Percentiles rank a stretch among this genome's conserved stretches.
Evolutionary conservation across 2,797 vertebrate species (phyloP).

Genomic region (Apogon talboti): DNA sequence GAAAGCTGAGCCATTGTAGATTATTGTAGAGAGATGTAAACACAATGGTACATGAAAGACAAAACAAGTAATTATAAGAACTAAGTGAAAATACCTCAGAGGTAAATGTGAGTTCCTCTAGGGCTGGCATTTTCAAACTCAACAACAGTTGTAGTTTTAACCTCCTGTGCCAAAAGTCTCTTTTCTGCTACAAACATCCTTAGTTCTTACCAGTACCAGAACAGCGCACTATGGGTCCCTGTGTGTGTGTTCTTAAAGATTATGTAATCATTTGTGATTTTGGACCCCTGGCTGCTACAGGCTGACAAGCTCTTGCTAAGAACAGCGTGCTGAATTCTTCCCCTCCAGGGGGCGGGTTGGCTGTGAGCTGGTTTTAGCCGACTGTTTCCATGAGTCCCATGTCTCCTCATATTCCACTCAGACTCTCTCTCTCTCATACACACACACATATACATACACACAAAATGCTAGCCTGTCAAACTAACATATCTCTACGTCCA

Average conservation of each 20-base stretch:
- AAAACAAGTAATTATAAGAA: background rate
- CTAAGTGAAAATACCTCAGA: background rate
- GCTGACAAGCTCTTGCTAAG: slow-evolving; percentile 57
- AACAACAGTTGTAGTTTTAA: slow-evolving; percentile 9
- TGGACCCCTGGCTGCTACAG: slow-evolving; percentile 41
- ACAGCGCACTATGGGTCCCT: background rate
- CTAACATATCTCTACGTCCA: background rate
- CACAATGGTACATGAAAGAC: background rate
- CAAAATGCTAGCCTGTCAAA: slow-evolving; percentile 9
- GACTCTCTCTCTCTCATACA: slow-evolving; percentile 6
- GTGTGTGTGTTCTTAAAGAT: slow-evolving; percentile 33
- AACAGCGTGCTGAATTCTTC: slow-evolving; percentile 42
- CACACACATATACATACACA: slow-evolving; percentile 16
- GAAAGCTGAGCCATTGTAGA: background rate
- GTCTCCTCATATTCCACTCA: slow-evolving; percentile 61
- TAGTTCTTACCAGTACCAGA: slow-evolving; percentile 7
- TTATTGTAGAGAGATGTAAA: background rate
- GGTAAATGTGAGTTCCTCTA: slow-evolving; percentile 3
- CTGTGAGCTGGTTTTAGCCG: slow-evolving; percentile 51
- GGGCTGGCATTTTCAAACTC: slow-evolving; percentile 25
- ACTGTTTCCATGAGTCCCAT: slow-evolving; percentile 58
- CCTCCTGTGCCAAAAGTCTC: slow-evolving; percentile 11
- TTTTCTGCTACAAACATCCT: background rate
- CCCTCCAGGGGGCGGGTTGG: slow-evolving; percentile 48
- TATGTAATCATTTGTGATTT: slow-evolving; percentile 57